phyloP scores from a whole-genome alignment of 2,888 invertebrate species.

The Gerris lacustris region DNA sequence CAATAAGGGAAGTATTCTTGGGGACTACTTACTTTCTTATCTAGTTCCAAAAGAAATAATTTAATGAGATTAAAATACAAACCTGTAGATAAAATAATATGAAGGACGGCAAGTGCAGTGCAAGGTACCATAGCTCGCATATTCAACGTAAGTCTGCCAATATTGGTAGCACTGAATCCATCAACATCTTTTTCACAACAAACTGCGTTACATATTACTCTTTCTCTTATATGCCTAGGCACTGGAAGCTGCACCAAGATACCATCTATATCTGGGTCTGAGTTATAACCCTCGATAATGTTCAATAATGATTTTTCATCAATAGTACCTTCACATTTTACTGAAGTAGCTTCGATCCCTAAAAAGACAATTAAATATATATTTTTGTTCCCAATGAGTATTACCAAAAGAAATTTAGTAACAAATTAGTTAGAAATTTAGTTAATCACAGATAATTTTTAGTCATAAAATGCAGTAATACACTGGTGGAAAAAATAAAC shows the following conservation, averaged over 20 bases:
- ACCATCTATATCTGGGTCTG: slow-evolving; percentile 59
- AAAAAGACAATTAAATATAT: slow-evolving; percentile 18
- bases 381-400: too few species aligned
- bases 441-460: too few species aligned
- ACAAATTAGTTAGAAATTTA: too few species aligned
- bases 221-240: slow-evolving; percentile 61
- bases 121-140: slow-evolving; percentile 65
- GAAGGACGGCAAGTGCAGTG: slow-evolving; percentile 62
- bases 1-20: too few species aligned
- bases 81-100: slow-evolving; percentile 53
- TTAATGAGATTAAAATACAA: background rate
- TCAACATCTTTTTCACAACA: slow-evolving; percentile 77
- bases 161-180: slow-evolving; percentile 73
- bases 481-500: too few species aligned
- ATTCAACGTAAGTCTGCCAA: slow-evolving; percentile 63
- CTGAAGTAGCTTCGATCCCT: slow-evolving; percentile 53
- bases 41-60: too few species aligned
- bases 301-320: slow-evolving; percentile 55
- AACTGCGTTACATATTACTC: slow-evolving; percentile 66
- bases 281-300: slow-evolving; percentile 53
- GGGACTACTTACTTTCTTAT: too few species aligned
- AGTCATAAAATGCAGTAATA: too few species aligned
- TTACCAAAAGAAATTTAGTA: too few species aligned
- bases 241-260: slow-evolving; percentile 72
- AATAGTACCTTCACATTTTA: slow-evolving; percentile 46